These are phyloP conservation scores for Acridotheres tristis DNA, from an alignment of 2,797 vertebrate species.

Conservation along the genomic window DNA sequence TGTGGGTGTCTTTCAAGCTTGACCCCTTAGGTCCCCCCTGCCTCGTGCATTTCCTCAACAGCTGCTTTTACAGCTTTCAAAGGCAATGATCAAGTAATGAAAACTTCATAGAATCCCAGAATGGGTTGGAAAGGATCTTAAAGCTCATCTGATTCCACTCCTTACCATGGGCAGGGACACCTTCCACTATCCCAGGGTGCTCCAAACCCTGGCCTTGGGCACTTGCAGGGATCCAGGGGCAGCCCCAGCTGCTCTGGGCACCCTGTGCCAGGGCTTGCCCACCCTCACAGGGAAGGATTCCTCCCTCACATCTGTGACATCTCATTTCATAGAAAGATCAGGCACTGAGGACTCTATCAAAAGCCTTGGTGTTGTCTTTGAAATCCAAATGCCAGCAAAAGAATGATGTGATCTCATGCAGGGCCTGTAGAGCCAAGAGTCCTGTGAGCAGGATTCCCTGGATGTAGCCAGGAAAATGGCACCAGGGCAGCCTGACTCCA, in stretches of 20 bases:
- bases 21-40: background rate
- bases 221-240: background rate
- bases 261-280: background rate
- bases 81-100: background rate
- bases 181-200: background rate
- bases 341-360: background rate
- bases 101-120: background rate
- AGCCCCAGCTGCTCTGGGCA: background rate
- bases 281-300: rapidly evolving
- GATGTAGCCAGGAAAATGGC: background rate
- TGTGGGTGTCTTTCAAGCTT: background rate
- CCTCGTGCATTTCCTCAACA: background rate
- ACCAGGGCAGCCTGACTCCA: background rate
- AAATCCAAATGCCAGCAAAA: background rate
- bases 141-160: background rate
- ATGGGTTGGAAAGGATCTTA: background rate
- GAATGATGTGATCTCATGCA: background rate
- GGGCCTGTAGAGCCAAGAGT: background rate
- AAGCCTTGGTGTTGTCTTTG: background rate
- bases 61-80: background rate
- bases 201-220: background rate
- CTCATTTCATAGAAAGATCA: background rate
- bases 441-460: background rate
- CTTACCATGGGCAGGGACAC: background rate
- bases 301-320: background rate